Base-by-base conservation (phyloP, 1,140 invertebrate species). In the Caenorhabditis briggsae region DNA sequence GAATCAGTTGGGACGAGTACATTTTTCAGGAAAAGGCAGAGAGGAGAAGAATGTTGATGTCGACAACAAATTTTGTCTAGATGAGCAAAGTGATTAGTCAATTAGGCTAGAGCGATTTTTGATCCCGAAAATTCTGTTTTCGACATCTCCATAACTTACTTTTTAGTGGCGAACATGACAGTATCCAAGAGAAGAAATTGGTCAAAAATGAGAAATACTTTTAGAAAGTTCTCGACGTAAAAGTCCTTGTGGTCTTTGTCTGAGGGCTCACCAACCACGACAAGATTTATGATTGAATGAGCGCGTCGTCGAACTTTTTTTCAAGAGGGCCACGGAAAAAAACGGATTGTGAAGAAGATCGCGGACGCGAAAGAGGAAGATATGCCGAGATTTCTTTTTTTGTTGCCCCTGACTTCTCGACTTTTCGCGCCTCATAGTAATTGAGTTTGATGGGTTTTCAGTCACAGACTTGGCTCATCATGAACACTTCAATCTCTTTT, bases 251-350 rank as follows among this genome's bases (percentile, higher is more conserved):
- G 43, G 43, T 78, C 33, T 78, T 78, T 78, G 43, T 48, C 5
- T 48, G 33, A 78, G 70, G 70, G 70, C 70, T 78, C 70, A 78
- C 70, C 33, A 11, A 78, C 46, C 70, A 18, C 64, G 43, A 70
- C 64, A 70, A 50, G 70, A 78, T 78, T 78, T 78, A 78, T 78
- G 70, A 78, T 78, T 78, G 70, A 78, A 78, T 78, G 46, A 78
- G 46, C 12, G 65, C 65, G 65, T 70, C 65, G 33, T 46, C 65
- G 65, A 70, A 78, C 43, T 46, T 23, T 78, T 78, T 78, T 78
- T 43, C 16, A 33, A 33, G 33, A 33, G 33, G 33, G 33, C 33
- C 33, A 33, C 12, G 18, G n/a, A 46, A 11, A 78, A 78, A 78
- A 78, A 78, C 46, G 70, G 46, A 78, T 78, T 70, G 64, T 25